Base-by-base conservation (phyloP, 1,140 invertebrate species). In the Pogonomyrmex californicus region DNA sequence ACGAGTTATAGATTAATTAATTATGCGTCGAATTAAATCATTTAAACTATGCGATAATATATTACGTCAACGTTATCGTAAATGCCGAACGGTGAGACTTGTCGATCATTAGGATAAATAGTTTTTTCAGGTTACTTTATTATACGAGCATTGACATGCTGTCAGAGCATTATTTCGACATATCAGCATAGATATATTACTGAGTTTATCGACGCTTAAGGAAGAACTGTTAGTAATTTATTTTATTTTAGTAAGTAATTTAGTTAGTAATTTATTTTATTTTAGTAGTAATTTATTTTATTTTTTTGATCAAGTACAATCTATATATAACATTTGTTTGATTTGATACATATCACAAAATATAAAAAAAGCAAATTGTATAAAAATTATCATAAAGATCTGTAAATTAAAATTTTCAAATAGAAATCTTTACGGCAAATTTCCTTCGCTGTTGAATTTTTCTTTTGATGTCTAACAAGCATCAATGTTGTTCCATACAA, bases 1-100 rank as follows among this genome's bases (percentile, higher is more conserved):
- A 79, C 77, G 66, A 91, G 79, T 88, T 79, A 70, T 76, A 85
- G 81, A 44, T 62, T 88, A 79, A 91, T 91, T 88, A 91, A 90
- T 91, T 88, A 79, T 58, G 68, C 78, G 68, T 90, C 89, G 63
- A 88, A 85, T 88, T 73, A 87, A 85, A 90, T 88, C 68, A 81
- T 91, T 88, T 70, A n/a, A n/a, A n/a, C n/a, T n/a, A n/a, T 36
- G 1, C 36, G 41, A 49, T 66, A 87, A 65, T 89, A 75, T 85
- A 89, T 83, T 82, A 68, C 62, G 54, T 65, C 66, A 83, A 62
- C 41, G 38, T 36, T 65, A 68, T 5, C 65, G 44, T 36, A 23
- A 33, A 30, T 33, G 30, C 68, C 33, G 47, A 38, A 5, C 36
- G 41, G 36, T 66, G 66, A 33, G 38, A 78, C 71, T 86, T 49